Evolutionary conservation across 2,888 invertebrate genomes (phyloP), one percentile per base, ranked within the genome.

Genomic region (Invenusta paracnida): DNA sequence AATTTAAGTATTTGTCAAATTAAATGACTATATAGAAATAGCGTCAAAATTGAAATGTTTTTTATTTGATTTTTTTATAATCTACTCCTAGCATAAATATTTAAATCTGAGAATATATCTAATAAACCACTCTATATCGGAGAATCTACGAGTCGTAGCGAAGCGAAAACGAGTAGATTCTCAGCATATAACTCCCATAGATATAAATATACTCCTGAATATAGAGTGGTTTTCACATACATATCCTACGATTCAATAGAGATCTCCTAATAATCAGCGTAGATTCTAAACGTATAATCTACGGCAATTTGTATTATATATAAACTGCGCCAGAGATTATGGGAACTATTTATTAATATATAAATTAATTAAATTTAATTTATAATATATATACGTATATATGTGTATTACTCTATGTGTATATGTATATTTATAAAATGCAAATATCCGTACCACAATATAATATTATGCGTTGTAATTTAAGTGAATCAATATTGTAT

Each of bases 11-110:
- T 73, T 23, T 73, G 73, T 73, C 17, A 73, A 73, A 73, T 13
- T 13, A 13, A 23, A 2, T 73, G 73, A 25, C 23, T 73, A n/a
- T 73, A 25, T 73, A 13, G 5, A 73, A 73, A n/a, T 73, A 5
- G 2, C 2, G 25, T 25, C 5, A 73, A 73, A 23, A 73, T 23
- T n/a, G 23, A 73, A 13, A 13, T 73, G 11, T 5, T 5, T 73
- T 73, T 73, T 73, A 73, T 13, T 73, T 73, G 17, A 73, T 73
- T 73, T 73, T 5, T 73, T 5, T 73, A 73, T 73, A 73, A 73
- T 73, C 73, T 73, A 13, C 73, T 73, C 17, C 25, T 23, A 5
- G 11, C 27, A 73, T 2, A 73, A 73, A 23, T 73, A 73, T 2
- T 73, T n/a, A 23, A 23, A 73, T 73, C 73, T 5, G 5, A 13